Conservation (phyloP, 2,888 invertebrate species). For the Caenorhabditis sp. region DNA sequence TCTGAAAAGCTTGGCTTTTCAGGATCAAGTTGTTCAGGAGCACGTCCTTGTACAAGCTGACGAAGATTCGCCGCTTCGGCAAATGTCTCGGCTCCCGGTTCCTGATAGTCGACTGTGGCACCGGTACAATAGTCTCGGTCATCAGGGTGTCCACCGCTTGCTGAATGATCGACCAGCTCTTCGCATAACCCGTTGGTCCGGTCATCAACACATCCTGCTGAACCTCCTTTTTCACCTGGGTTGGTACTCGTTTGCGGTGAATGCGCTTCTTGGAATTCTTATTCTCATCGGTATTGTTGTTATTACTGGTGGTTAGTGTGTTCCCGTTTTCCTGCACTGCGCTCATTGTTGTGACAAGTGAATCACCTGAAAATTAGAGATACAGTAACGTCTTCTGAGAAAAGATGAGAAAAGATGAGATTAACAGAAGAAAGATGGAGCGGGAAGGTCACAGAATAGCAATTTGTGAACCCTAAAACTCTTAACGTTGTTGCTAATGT, state of each 20-base stretch:
- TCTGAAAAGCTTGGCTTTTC: conserved; percentile 51
- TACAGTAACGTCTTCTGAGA: conserved; percentile 4
- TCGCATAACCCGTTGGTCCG: conserved; percentile 41
- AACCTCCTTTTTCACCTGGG: conserved; percentile 16
- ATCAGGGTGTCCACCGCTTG: conserved; percentile 50
- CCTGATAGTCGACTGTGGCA: conserved; percentile 33
- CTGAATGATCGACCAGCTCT: conserved; percentile 54
- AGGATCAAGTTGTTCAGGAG: conserved; percentile 47
- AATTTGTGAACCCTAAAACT: conserved; percentile 12
- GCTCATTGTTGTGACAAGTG: conserved; percentile 36
- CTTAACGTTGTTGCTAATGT: conserved; percentile 24
- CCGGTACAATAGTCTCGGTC: conserved; percentile 48
- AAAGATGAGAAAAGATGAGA: neutral
- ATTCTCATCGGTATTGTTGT: conserved; percentile 23
- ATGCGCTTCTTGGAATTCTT: conserved; percentile 20
- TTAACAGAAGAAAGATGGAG: neutral
- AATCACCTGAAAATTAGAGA: conserved; percentile 44
- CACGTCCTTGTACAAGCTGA: conserved; percentile 46
- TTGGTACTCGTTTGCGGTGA: conserved; percentile 45
- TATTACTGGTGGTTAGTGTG: conserved; percentile 16
- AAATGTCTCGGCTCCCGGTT: conserved; percentile 52
- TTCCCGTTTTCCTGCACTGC: conserved; percentile 45
- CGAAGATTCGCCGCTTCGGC: conserved; percentile 46
- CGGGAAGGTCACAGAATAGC: no score
- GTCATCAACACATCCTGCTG: conserved; percentile 35